Percentiles rank a stretch among this genome's conserved stretches.
phyloP scores from a whole-genome alignment of 2,113 vertebrate genomes.

The Catharus minimus region DNA sequence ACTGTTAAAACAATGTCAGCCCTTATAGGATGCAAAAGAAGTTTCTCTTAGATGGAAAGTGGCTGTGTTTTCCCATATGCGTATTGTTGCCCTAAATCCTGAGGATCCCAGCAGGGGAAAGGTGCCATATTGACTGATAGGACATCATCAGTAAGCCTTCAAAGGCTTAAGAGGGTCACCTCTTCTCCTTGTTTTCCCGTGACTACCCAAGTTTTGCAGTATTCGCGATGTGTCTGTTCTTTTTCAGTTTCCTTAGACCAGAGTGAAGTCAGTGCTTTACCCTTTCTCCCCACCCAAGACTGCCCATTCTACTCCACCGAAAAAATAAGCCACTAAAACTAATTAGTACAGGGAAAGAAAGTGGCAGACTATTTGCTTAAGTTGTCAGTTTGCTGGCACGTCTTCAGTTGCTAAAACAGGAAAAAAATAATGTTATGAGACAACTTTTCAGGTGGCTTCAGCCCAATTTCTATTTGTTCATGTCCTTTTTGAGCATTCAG shows the following conservation, averaged over 20 bases:
- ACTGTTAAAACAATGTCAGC: fast-evolving
- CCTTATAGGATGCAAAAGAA: background rate
- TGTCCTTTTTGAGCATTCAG: background rate
- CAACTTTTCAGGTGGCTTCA: background rate
- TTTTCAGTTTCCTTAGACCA: background rate
- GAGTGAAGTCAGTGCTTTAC: background rate
- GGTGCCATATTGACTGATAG: background rate
- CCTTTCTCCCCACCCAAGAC: background rate
- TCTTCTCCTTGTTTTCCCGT: background rate
- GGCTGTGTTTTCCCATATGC: background rate
- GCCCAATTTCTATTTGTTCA: background rate
- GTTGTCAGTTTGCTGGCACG: background rate
- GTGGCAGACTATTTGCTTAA: background rate
- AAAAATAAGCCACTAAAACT: background rate
- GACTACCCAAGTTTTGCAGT: background rate
- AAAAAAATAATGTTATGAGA: background rate
- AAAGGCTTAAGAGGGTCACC: background rate
- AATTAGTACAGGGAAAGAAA: background rate
- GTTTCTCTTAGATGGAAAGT: background rate
- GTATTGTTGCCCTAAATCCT: background rate
- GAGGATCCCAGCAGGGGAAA: background rate
- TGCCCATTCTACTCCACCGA: background rate
- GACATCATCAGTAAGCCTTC: background rate
- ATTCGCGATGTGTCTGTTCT: background rate
- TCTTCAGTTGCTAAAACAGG: background rate